A percentile compares a stretch with the other conserved stretches of the same genome.
Conservation (phyloP, 2,113 vertebrate genomes). For the Varanus salvator region DNA sequence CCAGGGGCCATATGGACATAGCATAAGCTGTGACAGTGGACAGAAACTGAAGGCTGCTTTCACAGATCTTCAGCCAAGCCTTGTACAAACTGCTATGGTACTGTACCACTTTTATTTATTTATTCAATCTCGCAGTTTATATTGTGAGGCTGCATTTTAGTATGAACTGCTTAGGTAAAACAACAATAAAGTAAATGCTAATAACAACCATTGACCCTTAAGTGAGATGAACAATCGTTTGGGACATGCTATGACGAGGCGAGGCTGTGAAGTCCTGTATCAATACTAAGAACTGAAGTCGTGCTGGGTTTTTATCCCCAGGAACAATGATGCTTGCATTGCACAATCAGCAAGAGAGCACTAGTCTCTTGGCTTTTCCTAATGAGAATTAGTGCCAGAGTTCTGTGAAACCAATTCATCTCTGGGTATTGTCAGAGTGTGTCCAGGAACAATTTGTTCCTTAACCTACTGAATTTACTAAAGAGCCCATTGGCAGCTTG, state of each 20-base stretch:
- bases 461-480: neutral
- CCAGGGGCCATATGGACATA: neutral
- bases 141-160: no score
- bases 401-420: conserved; percentile 48
- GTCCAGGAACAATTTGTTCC: conserved; percentile 56
- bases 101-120: no score
- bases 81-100: neutral
- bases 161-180: no score
- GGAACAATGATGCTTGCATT: conserved; percentile 29
- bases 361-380: conserved; percentile 41
- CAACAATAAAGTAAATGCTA: no score
- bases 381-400: neutral
- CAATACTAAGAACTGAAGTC: conserved; percentile 11
- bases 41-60: neutral
- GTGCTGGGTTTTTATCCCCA: neutral
- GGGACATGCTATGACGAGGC: neutral
- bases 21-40: neutral
- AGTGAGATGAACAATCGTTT: neutral
- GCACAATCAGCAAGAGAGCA: conserved; percentile 46
- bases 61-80: neutral
- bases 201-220: neutral
- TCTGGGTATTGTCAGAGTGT: conserved; percentile 37
- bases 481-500: conserved; percentile 27
- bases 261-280: neutral
- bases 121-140: no score